Percentiles rank a stretch among this genome's conserved stretches.
phyloP scores from a whole-genome alignment of 1,140 invertebrate species.

The Drosophila elegans region DNA sequence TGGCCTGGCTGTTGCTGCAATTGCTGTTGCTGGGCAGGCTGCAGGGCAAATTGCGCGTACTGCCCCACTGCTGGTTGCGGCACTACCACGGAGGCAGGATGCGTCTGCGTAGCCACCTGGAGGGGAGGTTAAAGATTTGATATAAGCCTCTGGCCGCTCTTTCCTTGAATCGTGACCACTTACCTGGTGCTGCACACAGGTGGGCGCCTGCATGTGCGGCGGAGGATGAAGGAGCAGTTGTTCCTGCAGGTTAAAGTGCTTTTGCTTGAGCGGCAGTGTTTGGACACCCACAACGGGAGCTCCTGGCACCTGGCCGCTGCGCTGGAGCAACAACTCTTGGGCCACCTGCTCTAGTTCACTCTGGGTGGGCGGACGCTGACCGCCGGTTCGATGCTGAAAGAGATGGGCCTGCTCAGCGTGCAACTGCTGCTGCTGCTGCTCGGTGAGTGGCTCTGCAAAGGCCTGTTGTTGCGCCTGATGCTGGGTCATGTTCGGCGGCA shows the following conservation, averaged over 20 bases:
- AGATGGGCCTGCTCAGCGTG: conserved; percentile 80
- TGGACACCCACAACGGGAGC: conserved; percentile 66
- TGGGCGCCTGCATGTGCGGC: conserved; percentile 69
- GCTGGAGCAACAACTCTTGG: conserved; percentile 78
- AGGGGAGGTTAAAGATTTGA: conserved; percentile 83
- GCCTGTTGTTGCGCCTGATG: conserved; percentile 48
- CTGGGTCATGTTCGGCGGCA: conserved; percentile 68
- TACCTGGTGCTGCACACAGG: conserved; percentile 81
- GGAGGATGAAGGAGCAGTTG: conserved; percentile 83
- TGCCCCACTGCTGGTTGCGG: conserved; percentile 60
- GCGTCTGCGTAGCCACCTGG: conserved; percentile 87
- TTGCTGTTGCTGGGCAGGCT: conserved; percentile 60
- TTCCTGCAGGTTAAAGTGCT: conserved; percentile 73
- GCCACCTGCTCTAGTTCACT: conserved; percentile 81
- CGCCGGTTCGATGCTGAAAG: conserved; percentile 84
- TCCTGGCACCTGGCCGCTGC: conserved; percentile 52
- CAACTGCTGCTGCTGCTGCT: conserved; percentile 60
- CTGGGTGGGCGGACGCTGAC: conserved; percentile 79
- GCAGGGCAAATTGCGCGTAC: conserved; percentile 62
- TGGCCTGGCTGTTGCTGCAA: conserved; percentile 44
- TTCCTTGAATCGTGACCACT: neutral
- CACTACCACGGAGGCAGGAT: conserved; percentile 81
- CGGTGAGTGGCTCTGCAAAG: conserved; percentile 16
- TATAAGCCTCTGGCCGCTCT: neutral
- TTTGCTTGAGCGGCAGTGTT: conserved; percentile 82